Conservation (phyloP, 2,888 invertebrate genomes). For the Dicyrtoma fusca region DNA sequence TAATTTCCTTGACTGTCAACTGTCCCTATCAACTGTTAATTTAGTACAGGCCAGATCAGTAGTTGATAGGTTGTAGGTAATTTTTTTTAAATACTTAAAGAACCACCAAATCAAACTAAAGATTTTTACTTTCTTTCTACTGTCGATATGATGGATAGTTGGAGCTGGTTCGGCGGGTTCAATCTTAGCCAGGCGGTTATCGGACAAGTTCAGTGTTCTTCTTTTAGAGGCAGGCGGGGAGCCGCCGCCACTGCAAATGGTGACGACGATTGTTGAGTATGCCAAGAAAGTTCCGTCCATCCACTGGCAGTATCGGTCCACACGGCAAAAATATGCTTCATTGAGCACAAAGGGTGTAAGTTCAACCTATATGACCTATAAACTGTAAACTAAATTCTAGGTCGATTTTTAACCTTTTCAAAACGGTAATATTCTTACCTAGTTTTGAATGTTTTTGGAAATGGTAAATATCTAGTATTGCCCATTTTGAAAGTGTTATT, state of each 20-base stretch:
- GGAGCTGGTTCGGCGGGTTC: slow-evolving; percentile 22
- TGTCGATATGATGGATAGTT: not conserved
- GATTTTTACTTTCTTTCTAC: too few species aligned
- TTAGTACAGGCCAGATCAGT: too few species aligned
- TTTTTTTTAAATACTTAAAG: too few species aligned
- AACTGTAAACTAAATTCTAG: too few species aligned
- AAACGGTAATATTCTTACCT: too few species aligned
- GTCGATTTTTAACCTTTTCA: too few species aligned
- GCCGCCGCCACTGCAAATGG: slow-evolving; percentile 2
- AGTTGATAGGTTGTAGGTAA: too few species aligned
- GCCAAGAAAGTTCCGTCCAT: slow-evolving; percentile 7
- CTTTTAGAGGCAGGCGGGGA: slow-evolving; percentile 18
- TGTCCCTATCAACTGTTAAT: too few species aligned
- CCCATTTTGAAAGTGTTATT: too few species aligned
- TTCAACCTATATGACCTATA: slow-evolving; percentile 2
- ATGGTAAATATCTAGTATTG: too few species aligned
- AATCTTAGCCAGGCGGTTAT: slow-evolving; percentile 4
- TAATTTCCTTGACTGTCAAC: slow-evolving; percentile 23
- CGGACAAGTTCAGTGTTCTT: slow-evolving; percentile 17
- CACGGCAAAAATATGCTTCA: not conserved
- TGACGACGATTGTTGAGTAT: slow-evolving; percentile 1
- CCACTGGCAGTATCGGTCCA: slow-evolving; percentile 13
- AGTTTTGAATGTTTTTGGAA: too few species aligned
- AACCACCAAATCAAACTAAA: too few species aligned
- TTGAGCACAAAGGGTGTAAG: slow-evolving; percentile 4